A percentile compares a stretch with the other conserved stretches of the same genome.
phyloP scores from a whole-genome alignment of 2,797 vertebrate genomes.

The Manis crassicaudata region DNA sequence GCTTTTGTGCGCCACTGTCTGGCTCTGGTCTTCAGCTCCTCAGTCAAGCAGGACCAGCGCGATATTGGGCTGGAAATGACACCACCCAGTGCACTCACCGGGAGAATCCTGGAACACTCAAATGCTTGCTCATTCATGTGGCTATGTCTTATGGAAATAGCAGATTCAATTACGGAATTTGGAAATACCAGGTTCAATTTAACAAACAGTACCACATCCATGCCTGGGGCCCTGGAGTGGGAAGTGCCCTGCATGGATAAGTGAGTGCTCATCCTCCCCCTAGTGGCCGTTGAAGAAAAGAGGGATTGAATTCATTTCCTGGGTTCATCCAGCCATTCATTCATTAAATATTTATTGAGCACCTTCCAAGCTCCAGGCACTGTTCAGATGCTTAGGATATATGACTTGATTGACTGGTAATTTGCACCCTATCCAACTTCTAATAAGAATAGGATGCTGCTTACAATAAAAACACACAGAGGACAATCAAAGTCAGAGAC shows the following conservation, averaged over 20 bases:
- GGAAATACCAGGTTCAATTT: neutral
- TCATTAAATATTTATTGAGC: neutral
- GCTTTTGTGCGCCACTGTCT: neutral
- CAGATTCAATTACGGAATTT: neutral
- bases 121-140: neutral
- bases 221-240: neutral
- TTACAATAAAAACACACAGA: neutral
- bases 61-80: neutral
- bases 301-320: neutral
- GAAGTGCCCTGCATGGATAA: no score
- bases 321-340: neutral
- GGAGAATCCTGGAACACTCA: neutral
- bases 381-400: neutral
- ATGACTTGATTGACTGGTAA: neutral
- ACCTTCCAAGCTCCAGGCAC: neutral
- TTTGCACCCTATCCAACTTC: neutral
- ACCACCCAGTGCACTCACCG: neutral
- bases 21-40: no score
- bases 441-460: neutral
- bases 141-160: neutral
- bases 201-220: no score
- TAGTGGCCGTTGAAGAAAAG: neutral
- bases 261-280: neutral
- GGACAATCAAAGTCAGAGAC: neutral
- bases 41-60: fast-evolving